phyloP scores from a whole-genome alignment of 2,113 vertebrate genomes.

The Erythrocercus mccallii region DNA sequence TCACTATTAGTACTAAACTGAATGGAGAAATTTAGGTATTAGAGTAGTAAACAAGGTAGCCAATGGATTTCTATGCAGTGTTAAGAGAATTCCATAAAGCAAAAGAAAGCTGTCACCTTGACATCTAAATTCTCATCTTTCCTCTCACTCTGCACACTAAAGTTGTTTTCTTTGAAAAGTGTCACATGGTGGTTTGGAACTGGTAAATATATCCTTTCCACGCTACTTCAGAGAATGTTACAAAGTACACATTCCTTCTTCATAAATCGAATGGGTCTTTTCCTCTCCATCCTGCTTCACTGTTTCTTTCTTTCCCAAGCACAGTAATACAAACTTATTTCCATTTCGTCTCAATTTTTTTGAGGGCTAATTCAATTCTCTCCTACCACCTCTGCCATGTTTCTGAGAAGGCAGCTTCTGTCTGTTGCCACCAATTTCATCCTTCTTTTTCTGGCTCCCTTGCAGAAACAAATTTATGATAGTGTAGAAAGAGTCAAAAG shows the following conservation, averaged over 20 bases:
- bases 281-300: neutral
- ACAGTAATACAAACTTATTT: neutral
- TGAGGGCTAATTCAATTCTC: neutral
- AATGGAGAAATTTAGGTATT: neutral
- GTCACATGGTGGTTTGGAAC: neutral
- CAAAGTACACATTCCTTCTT: neutral
- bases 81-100: neutral
- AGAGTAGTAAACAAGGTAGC: neutral
- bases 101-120: neutral
- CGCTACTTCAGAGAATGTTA: neutral
- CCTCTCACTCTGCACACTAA: neutral
- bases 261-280: neutral
- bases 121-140: neutral
- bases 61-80: neutral
- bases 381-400: neutral
- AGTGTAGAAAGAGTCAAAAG: neutral
- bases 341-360: neutral
- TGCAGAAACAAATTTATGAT: neutral
- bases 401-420: neutral
- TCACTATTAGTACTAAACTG: neutral
- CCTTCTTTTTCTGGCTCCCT: neutral
- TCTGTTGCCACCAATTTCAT: neutral
- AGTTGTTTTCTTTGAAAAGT: neutral
- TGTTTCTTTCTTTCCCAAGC: neutral
- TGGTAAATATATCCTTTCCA: neutral